phyloP scores from a whole-genome alignment of 1,140 invertebrate genomes.

The Drosophila teissieri region DNA sequence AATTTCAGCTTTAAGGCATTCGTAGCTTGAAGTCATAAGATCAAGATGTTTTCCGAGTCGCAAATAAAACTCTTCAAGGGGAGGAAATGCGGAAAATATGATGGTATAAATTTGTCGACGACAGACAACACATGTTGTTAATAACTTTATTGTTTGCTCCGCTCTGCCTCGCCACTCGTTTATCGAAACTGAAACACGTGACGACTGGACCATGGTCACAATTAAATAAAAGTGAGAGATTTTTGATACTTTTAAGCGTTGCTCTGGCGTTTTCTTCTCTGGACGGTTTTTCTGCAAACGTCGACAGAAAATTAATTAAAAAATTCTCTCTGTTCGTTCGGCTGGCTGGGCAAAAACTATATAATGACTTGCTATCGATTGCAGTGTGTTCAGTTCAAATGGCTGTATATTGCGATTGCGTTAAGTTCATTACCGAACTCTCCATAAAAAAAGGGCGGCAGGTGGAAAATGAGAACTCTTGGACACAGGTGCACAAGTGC shows the following conservation, averaged over 20 bases:
- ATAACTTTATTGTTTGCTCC: constrained; percentile 58
- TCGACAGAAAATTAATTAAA: constrained; percentile 82
- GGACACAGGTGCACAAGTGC: constrained; percentile 50
- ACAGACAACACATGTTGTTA: constrained; percentile 70
- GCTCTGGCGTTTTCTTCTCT: constrained; percentile 11
- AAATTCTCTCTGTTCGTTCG: constrained; percentile 46
- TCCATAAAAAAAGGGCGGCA: constrained; percentile 7
- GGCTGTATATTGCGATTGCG: constrained; percentile 53
- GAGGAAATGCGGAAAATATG: constrained; percentile 26
- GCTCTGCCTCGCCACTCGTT: constrained; percentile 9
- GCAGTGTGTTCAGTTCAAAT: constrained; percentile 33
- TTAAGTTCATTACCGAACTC: constrained; percentile 71
- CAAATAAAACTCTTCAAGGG: constrained; percentile 6
- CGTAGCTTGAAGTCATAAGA: constrained; percentile 41
- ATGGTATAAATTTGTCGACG: constrained; percentile 43
- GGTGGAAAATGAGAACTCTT: constrained; percentile 5
- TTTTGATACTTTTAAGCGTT: constrained; percentile 28
- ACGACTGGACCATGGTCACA: constrained; percentile 52
- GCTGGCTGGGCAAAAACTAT: constrained; percentile 40
- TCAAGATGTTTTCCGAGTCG: constrained; percentile 42
- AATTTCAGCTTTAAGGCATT: constrained; percentile 17
- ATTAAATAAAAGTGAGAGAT: constrained; percentile 49
- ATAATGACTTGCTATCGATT: constrained; percentile 42
- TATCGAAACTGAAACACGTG: constrained; percentile 34
- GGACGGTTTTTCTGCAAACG: constrained; percentile 62